A percentile compares a stretch with the other conserved stretches of the same genome.
These are phyloP conservation scores for Solea solea DNA, from an alignment of 2,113 vertebrate genomes.

Conservation along the genomic window DNA sequence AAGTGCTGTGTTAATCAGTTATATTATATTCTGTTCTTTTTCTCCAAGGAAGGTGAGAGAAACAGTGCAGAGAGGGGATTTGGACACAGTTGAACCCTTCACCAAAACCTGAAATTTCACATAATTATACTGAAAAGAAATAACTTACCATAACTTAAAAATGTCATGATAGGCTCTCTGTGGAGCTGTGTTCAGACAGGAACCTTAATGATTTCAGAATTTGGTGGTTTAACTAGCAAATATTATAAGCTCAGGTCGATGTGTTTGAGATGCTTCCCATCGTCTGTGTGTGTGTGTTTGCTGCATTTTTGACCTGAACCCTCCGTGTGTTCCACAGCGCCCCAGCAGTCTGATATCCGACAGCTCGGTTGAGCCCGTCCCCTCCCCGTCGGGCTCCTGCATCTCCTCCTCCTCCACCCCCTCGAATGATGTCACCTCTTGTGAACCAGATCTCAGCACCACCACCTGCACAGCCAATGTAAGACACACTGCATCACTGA, in stretches of 20 bases:
- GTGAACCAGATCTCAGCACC: conserved; percentile 66
- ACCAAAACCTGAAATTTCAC: no score
- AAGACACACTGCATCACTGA: conserved; percentile 9
- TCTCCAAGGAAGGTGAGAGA: no score
- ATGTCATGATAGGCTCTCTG: no score
- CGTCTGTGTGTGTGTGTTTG: background rate
- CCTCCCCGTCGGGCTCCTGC: conserved; percentile 78
- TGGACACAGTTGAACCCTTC: no score
- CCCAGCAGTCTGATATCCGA: conserved; percentile 83
- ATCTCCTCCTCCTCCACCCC: conserved; percentile 63
- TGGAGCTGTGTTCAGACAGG: background rate
- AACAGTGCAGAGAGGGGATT: no score
- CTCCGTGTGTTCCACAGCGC: conserved; percentile 60
- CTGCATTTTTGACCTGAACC: background rate
- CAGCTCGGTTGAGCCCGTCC: conserved; percentile 83
- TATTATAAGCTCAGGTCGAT: no score
- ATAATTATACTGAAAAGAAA: no score
- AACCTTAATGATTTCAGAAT: background rate
- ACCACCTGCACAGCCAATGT: conserved; percentile 75
- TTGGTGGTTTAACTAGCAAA: background rate
- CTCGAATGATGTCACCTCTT: conserved; percentile 65
- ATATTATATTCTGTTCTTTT: no score
- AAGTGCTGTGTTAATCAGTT: no score
- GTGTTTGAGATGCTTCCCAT: no score
- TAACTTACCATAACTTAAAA: no score